A percentile compares a stretch with the other conserved stretches of the same genome.
Conservation (phyloP, 2,113 vertebrate species). For the Heptranchias perlo region DNA sequence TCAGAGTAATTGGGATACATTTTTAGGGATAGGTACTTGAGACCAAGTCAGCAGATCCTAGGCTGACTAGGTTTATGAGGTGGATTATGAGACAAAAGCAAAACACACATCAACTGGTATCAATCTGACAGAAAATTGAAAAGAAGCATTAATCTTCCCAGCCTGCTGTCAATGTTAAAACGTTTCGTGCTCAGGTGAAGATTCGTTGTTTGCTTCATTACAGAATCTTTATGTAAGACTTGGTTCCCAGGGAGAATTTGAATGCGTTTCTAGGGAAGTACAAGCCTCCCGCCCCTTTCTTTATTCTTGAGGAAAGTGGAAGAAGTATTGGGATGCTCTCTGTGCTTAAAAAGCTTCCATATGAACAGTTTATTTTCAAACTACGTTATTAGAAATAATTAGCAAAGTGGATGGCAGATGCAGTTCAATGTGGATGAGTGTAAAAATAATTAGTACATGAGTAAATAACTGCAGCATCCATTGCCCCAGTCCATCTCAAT, state of each 20-base stretch:
- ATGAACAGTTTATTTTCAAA: neutral
- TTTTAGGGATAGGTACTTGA: no score
- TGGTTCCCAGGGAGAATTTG: neutral
- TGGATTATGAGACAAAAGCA: no score
- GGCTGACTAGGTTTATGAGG: no score
- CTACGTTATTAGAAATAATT: neutral
- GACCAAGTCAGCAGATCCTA: no score
- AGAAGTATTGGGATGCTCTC: neutral
- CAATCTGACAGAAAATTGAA: neutral
- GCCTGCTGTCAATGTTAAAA: neutral
- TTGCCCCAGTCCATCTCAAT: neutral
- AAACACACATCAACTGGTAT: neutral
- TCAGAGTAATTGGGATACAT: no score
- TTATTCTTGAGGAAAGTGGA: neutral
- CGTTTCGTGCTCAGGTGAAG: neutral
- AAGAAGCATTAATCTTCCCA: neutral
- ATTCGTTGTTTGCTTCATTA: neutral
- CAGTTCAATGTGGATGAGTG: neutral
- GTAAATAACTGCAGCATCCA: neutral
- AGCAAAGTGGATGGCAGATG: neutral
- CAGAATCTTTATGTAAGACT: neutral
- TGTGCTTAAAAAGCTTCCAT: neutral
- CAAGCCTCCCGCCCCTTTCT: neutral
- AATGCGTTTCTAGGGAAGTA: neutral
- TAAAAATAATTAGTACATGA: neutral